These are phyloP conservation scores for Phenganax subtilis DNA, from an alignment of 92 coral and sea anemone genomes.

Conservation along the genomic window DNA sequence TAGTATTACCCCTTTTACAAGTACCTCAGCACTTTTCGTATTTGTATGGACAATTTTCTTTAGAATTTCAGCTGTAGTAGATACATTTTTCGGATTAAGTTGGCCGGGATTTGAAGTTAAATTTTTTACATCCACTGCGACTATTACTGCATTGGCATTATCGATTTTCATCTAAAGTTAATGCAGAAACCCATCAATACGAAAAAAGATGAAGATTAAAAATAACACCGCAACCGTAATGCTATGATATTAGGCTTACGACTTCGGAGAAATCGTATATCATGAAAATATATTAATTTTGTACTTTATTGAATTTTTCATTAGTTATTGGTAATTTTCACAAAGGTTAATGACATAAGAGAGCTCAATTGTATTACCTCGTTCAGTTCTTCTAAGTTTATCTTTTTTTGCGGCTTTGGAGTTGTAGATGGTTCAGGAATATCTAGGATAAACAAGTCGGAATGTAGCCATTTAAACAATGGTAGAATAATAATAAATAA, in stretches of 20 bases:
- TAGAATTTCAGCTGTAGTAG: constrained; percentile 19
- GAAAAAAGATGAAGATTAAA: not conserved
- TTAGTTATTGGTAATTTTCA: not conserved
- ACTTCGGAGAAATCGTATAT: too few species aligned
- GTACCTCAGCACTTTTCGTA: too few species aligned
- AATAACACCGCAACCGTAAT: not conserved
- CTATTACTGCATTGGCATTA: constrained; percentile 60
- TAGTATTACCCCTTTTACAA: too few species aligned
- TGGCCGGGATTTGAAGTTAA: constrained; percentile 58
- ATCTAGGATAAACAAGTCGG: not conserved
- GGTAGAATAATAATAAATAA: too few species aligned
- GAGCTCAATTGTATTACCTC: constrained; percentile 2
- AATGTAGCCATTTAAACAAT: too few species aligned
- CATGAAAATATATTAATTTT: not conserved
- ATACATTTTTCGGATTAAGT: constrained; percentile 63
- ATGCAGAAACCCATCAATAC: not conserved
- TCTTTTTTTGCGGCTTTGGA: not conserved
- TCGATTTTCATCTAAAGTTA: constrained; percentile 71
- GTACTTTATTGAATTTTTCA: not conserved
- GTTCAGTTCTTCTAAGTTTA: constrained; percentile 22
- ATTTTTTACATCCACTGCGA: constrained; percentile 69
- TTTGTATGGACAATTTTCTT: too few species aligned
- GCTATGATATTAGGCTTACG: too few species aligned
- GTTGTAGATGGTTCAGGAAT: constrained; percentile 14
- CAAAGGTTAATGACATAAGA: not conserved